phyloP scores from a whole-genome alignment of 1,140 invertebrate genomes.

The Drosophila sechellia region DNA sequence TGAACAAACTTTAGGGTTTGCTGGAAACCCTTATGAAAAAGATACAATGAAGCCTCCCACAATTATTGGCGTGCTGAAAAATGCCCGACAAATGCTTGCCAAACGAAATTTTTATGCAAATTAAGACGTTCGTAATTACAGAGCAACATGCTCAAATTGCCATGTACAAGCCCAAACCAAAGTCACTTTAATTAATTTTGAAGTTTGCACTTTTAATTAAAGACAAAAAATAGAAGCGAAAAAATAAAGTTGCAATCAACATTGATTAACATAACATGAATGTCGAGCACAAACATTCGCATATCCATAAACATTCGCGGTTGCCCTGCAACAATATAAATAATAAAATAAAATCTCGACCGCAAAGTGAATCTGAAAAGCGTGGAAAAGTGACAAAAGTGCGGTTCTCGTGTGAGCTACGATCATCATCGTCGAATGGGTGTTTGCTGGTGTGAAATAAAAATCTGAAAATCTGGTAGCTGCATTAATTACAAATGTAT shows the following conservation, averaged over 20 bases:
- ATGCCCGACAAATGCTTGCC: constrained; percentile 52
- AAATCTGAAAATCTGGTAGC: constrained; percentile 55
- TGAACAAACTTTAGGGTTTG: neutral
- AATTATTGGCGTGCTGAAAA: constrained; percentile 21
- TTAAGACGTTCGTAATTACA: constrained; percentile 65
- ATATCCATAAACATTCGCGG: constrained; percentile 33
- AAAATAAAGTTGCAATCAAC: constrained; percentile 64
- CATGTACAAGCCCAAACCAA: constrained; percentile 46
- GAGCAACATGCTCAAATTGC: constrained; percentile 57
- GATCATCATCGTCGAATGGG: constrained; percentile 27
- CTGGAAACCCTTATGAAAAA: neutral
- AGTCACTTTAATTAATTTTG: constrained; percentile 66
- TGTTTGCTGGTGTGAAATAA: constrained; percentile 34
- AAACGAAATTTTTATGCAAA: constrained; percentile 75
- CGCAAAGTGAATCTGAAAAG: constrained; percentile 54
- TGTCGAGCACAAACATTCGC: constrained; percentile 43
- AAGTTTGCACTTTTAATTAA: constrained; percentile 78
- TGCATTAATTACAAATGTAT: constrained; percentile 75
- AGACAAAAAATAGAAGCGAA: constrained; percentile 27
- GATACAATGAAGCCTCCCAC: constrained; percentile 10
- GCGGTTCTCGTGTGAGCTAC: constrained; percentile 76
- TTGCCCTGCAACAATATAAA: constrained; percentile 34
- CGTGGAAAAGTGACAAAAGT: constrained; percentile 77
- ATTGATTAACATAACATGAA: constrained; percentile 74
- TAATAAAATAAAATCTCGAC: constrained; percentile 51